These are phyloP conservation scores for Benitochromis conjunctus DNA, from an alignment of 2,113 vertebrate genomes.

Conservation along the genomic window DNA sequence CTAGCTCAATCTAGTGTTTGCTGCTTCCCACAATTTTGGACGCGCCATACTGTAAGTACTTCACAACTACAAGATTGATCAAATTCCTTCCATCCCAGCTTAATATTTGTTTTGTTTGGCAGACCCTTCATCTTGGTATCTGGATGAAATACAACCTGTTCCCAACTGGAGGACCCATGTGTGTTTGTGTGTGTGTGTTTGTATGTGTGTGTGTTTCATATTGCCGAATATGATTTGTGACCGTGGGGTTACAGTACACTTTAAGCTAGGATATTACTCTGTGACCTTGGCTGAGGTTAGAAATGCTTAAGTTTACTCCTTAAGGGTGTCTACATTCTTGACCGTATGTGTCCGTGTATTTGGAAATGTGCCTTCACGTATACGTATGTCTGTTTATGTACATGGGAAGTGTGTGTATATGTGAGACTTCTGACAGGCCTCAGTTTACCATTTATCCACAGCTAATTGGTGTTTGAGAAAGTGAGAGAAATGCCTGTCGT, in stretches of 20 bases:
- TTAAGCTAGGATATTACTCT: slow-evolving; percentile 39
- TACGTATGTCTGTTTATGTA: background rate
- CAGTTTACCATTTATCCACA: slow-evolving; percentile 36
- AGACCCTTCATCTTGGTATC: slow-evolving; percentile 1
- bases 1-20: background rate
- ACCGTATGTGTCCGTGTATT: background rate
- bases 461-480: slow-evolving; percentile 57
- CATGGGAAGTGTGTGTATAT: background rate
- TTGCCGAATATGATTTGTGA: slow-evolving; percentile 32
- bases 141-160: slow-evolving; percentile 24
- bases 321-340: background rate
- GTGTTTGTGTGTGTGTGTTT: background rate
- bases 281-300: slow-evolving; percentile 48
- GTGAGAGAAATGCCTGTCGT: slow-evolving; percentile 33
- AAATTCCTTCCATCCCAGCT: background rate
- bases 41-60: background rate
- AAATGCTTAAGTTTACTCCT: slow-evolving; percentile 32
- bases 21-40: background rate
- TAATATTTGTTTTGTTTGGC: slow-evolving; percentile 30
- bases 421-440: background rate
- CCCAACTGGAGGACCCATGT: background rate
- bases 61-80: background rate
- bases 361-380: background rate
- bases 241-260: slow-evolving; percentile 25
- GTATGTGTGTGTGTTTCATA: background rate